Percentiles rank a stretch among this genome's conserved stretches.
phyloP scores from a whole-genome alignment of 2,888 invertebrate genomes.

The Trilocha varians region DNA sequence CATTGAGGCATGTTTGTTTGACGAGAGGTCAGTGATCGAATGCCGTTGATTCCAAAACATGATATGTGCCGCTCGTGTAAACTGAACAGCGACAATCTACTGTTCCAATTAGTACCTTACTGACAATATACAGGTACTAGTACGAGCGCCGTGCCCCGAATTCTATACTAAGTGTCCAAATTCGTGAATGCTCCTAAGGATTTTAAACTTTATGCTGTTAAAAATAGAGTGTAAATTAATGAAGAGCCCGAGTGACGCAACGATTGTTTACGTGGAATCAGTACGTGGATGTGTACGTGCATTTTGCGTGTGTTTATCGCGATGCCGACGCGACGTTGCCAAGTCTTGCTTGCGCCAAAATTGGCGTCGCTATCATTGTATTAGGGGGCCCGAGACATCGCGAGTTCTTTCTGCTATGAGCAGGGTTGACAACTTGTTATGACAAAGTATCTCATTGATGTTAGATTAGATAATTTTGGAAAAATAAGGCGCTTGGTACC shows the following conservation, averaged over 20 bases:
- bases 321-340: constrained; percentile 54
- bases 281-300: constrained; percentile 35
- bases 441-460: too few relatives aligned
- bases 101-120: neutral
- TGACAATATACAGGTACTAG: neutral
- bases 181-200: neutral
- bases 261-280: constrained; percentile 54
- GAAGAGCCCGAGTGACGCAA: constrained; percentile 47
- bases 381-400: constrained; percentile 26
- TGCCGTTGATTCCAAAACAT: constrained; percentile 9
- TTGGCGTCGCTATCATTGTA: constrained; percentile 44
- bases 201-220: neutral
- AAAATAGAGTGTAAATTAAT: constrained; percentile 27
- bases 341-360: constrained; percentile 60
- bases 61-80: constrained; percentile 11
- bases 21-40: constrained; percentile 18
- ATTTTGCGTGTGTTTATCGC: constrained; percentile 31
- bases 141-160: neutral
- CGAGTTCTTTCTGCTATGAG: constrained; percentile 37
- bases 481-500: too few relatives aligned
- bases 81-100: constrained; percentile 3
- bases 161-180: neutral
- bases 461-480: too few relatives aligned
- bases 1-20: constrained; percentile 1
- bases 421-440: too few relatives aligned